Evolutionary conservation across 2,797 vertebrate species (phyloP).

Genomic region (Pterois miles): DNA sequence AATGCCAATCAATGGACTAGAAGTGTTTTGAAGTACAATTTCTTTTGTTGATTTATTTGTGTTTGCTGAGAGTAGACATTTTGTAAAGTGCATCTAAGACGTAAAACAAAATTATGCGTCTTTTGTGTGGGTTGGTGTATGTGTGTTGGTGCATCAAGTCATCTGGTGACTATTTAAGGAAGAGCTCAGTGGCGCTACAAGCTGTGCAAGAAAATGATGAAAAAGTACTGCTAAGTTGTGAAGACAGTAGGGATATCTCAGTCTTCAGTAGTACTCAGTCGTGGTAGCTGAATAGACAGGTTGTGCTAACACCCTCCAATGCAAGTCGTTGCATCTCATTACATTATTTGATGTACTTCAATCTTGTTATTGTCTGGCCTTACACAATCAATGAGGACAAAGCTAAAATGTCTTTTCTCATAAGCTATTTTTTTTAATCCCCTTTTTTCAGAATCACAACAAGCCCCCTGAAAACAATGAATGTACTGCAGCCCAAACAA

Average conservation of each 20-base stretch:
- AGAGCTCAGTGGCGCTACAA: neutral
- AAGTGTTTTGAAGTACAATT: conserved; percentile 36
- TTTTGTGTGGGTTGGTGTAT: neutral
- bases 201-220: neutral
- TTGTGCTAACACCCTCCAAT: neutral
- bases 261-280: neutral
- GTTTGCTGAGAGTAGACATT: conserved; percentile 17
- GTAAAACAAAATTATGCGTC: neutral
- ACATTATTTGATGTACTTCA: neutral
- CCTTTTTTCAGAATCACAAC: neutral
- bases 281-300: neutral
- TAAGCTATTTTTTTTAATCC: too few species aligned
- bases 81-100: conserved; percentile 20
- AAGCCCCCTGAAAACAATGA: neutral
- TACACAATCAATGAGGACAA: neutral
- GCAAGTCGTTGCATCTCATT: too few species aligned
- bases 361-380: neutral
- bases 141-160: neutral
- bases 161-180: neutral
- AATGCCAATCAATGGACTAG: conserved; percentile 59
- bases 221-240: neutral
- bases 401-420: neutral
- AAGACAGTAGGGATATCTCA: neutral
- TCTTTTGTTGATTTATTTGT: conserved; percentile 37
- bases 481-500: neutral